phyloP scores from a whole-genome alignment of 1,140 invertebrate genomes.

The Gerris buenoi region DNA sequence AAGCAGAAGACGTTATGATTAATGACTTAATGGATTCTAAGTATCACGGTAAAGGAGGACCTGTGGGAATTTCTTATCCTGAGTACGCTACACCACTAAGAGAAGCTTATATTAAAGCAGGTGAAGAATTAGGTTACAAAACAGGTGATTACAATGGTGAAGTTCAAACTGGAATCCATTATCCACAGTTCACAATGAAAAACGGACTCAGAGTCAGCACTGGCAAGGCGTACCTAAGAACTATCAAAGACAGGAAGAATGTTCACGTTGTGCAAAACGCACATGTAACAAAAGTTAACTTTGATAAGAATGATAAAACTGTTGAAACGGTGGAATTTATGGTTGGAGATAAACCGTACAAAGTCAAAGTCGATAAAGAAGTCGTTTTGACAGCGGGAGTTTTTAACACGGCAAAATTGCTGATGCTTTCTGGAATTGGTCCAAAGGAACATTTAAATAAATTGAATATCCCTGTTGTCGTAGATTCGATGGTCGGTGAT shows the following conservation, averaged over 20 bases:
- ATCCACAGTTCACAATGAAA: constrained; percentile 42
- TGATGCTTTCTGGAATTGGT: constrained; percentile 18
- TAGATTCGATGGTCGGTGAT: constrained; percentile 40
- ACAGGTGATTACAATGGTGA: constrained; percentile 37
- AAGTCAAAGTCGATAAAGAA: constrained; percentile 40
- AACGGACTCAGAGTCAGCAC: constrained; percentile 45
- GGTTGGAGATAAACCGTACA: constrained; percentile 32
- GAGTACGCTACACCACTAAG: constrained; percentile 36
- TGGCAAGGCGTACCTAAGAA: constrained; percentile 40
- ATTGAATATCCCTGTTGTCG: constrained; percentile 32
- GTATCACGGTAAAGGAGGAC: constrained; percentile 49
- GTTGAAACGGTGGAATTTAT: constrained; percentile 50
- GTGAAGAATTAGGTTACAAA: constrained; percentile 35
- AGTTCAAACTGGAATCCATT: constrained; percentile 33
- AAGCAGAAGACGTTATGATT: constrained; percentile 3
- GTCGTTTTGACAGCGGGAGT: constrained; percentile 48
- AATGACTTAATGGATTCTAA: constrained; percentile 28
- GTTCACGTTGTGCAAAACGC: constrained; percentile 51
- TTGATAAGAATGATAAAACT: constrained; percentile 39
- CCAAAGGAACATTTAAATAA: constrained; percentile 11
- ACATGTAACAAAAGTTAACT: constrained; percentile 46
- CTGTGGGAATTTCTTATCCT: constrained; percentile 39
- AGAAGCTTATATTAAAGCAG: constrained; percentile 36
- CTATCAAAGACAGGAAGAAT: constrained; percentile 41
- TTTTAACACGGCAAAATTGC: constrained; percentile 34